Evolutionary conservation across 2,113 vertebrate species (phyloP).

Genomic region (Vireo altiloquus): DNA sequence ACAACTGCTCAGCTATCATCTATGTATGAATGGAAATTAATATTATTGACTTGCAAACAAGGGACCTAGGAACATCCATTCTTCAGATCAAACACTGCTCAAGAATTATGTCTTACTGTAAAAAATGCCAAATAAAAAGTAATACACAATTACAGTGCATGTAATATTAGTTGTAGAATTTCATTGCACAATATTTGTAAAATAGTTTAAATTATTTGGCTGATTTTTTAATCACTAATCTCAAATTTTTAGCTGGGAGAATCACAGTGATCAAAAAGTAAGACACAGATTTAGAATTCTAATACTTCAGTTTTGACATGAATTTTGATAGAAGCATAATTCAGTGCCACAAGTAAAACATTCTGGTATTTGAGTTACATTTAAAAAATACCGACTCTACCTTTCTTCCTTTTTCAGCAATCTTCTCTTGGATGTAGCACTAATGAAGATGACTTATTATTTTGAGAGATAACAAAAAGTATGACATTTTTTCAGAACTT

Average conservation of each 20-base stretch:
- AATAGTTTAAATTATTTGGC: not conserved
- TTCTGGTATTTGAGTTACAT: not conserved
- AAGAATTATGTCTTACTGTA: not conserved
- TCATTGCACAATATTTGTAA: not conserved
- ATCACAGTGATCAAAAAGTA: not conserved
- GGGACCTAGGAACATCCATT: not conserved
- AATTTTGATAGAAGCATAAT: not conserved
- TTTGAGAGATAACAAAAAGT: not conserved
- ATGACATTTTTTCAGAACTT: not conserved
- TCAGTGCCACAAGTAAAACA: not conserved
- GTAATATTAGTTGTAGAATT: not conserved
- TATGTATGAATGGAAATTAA: not conserved
- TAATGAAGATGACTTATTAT: not conserved
- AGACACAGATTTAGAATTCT: not conserved
- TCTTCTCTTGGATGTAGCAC: not conserved
- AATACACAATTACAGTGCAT: not conserved
- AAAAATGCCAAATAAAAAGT: not conserved
- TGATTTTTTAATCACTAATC: not conserved
- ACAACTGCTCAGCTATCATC: not conserved
- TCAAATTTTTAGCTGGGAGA: not conserved
- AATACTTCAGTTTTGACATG: not conserved
- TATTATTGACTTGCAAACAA: not conserved
- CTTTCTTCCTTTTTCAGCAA: not conserved
- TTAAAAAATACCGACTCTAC: not conserved
- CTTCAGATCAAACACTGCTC: not conserved